phyloP scores from a whole-genome alignment of 1,140 invertebrate genomes.

The Hormaphis cornu region DNA sequence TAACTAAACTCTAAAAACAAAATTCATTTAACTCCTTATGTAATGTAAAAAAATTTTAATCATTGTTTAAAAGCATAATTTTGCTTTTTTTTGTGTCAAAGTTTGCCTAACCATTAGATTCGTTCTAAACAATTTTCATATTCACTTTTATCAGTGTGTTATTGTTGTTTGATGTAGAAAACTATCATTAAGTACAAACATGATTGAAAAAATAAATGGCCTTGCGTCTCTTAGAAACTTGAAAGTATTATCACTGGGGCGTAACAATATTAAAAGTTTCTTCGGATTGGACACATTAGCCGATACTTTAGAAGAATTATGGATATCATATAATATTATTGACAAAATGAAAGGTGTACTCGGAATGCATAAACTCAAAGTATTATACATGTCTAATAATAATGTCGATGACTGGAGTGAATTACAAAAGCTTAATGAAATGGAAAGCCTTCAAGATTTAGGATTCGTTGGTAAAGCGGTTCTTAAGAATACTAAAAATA shows the following conservation, averaged over 20 bases:
- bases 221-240: slow-evolving; percentile 66
- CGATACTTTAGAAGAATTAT: slow-evolving; percentile 80
- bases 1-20: too few relatives aligned
- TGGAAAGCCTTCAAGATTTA: slow-evolving; percentile 52
- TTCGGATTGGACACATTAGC: slow-evolving; percentile 65
- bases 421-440: slow-evolving; percentile 60
- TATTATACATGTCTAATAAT: slow-evolving; percentile 82
- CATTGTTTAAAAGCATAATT: too few relatives aligned
- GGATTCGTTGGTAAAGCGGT: slow-evolving; percentile 49
- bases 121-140: background rate
- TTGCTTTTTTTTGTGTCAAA: too few relatives aligned
- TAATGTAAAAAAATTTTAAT: too few relatives aligned
- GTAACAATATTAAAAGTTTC: slow-evolving; percentile 83
- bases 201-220: slow-evolving; percentile 79
- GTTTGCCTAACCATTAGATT: too few relatives aligned
- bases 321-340: slow-evolving; percentile 92
- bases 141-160: background rate
- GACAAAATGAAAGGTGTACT: slow-evolving; percentile 85
- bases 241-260: slow-evolving; percentile 69
- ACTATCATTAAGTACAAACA: slow-evolving; percentile 80
- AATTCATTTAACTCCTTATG: too few relatives aligned
- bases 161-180: slow-evolving; percentile 48
- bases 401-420: slow-evolving; percentile 79
- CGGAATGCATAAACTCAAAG: slow-evolving; percentile 66
- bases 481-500: too few relatives aligned